Evolutionary conservation across 1,140 invertebrate genomes (phyloP).

Genomic region (Neuroterus valhalla): DNA sequence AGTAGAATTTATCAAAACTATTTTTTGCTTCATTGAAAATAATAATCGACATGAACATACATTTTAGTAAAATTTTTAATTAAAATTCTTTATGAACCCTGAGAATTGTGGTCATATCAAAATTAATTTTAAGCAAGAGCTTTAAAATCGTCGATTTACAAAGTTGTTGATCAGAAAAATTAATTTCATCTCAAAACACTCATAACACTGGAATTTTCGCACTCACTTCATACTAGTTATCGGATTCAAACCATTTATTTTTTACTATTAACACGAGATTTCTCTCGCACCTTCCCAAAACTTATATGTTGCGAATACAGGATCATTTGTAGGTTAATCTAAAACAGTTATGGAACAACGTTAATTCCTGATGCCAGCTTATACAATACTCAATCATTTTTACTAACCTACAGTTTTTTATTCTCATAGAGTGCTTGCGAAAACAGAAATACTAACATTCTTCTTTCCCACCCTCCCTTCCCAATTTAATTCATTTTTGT

Average conservation of each 20-base stretch:
- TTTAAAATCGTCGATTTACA: too few species aligned
- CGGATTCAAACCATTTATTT: not conserved
- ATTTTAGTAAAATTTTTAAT: too few species aligned
- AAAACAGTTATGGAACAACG: conserved; percentile 61
- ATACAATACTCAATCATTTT: not conserved
- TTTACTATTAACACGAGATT: not conserved
- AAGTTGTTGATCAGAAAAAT: not conserved
- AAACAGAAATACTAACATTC: conserved; percentile 53
- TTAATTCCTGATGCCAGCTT: conserved; percentile 61
- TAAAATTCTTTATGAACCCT: too few species aligned
- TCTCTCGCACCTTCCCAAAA: not conserved
- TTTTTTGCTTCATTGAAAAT: too few species aligned
- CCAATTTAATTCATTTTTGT: conserved; percentile 43
- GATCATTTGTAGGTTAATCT: conserved; percentile 22
- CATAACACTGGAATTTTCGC: not conserved
- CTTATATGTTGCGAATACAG: not conserved
- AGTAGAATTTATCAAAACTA: too few species aligned
- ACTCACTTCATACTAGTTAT: conserved; percentile 10
- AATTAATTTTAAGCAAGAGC: not conserved
- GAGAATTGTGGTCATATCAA: not conserved
- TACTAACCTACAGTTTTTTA: not conserved
- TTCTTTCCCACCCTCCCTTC: conserved; percentile 31
- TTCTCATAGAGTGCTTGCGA: conserved; percentile 37
- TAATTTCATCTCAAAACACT: not conserved
- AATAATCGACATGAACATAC: too few species aligned